Evolutionary conservation across 2,888 invertebrate species (phyloP), one percentile per base, ranked within the genome.

Genomic region (Alloscopus bannaensis): DNA sequence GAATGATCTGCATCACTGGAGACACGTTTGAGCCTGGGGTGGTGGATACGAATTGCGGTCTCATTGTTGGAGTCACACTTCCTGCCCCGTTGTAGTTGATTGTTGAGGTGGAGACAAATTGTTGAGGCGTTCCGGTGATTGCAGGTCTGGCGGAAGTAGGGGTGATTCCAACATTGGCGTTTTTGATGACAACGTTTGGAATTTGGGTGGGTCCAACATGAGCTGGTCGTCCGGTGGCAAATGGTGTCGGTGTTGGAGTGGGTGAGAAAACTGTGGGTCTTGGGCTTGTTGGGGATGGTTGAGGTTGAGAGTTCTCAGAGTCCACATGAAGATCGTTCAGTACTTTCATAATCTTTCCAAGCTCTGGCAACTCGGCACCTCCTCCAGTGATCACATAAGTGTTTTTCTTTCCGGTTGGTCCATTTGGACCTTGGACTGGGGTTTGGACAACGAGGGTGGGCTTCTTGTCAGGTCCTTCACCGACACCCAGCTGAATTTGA

Each of bases 331-430:
- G 71, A 29, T 81, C 81, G 22, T 81, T 83, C 4, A 83, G 42
- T 6, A 81, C 83, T 31, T 83, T 83, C 83, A 83, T 81, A 42
- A 83, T 83, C 42, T 83, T 81, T 22, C 81, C 79, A 20, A 83
- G 64, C 22, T 83, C 81, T 2, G 83, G 83, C 36, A 83, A 60
- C 45, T 83, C 57, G 22, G 36, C 65, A 24, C 42, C 52, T 16
- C 79, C 79, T n/a, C 79, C 79, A 1, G 81, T 73, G n/a, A 83
- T 83, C 0, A 83, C 81, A 24, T 79, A 81, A 1, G 83, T 83
- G 31, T 71, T 81, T 22, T 81, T 81, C 52, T 76, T 65, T 24
- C 81, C 81, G 26, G 64, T 57, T 18, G 60, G 42, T 0, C 69
- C 72, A 45, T 81, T 76, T 1, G 68, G 50, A n/a, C 47, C 68